Percentiles rank a stretch among this genome's conserved stretches.
Evolutionary conservation across 2,797 vertebrate genomes (phyloP).

Genomic region (Aldrovandia affinis): DNA sequence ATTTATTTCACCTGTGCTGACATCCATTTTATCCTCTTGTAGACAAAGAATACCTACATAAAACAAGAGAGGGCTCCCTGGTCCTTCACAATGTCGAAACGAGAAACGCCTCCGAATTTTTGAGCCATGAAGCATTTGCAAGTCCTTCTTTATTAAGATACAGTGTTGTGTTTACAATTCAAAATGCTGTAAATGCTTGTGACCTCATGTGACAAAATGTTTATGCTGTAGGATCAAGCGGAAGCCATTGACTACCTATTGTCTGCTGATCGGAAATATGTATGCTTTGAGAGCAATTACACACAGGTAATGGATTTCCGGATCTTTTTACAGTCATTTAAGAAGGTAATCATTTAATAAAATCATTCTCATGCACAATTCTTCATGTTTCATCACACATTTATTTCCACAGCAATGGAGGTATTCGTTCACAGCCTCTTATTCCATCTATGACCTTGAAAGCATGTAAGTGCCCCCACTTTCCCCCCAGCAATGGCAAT

Average conservation of each 20-base stretch:
- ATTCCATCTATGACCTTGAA: conserved; percentile 79
- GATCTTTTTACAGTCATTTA: background rate
- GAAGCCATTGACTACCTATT: conserved; percentile 80
- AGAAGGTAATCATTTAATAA: background rate
- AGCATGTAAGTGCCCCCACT: conserved; percentile 67
- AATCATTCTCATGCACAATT: background rate
- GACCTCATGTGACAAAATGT: background rate
- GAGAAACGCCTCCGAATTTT: conserved; percentile 57
- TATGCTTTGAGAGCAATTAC: conserved; percentile 87
- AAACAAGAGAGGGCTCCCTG: conserved; percentile 70
- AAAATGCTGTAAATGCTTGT: background rate
- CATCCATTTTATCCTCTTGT: conserved; percentile 11
- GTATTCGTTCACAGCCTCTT: conserved; percentile 88
- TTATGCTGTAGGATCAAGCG: conserved; percentile 69
- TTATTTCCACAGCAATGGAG: conserved; percentile 82
- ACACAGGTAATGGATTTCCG: conserved; percentile 78
- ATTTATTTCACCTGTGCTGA: background rate
- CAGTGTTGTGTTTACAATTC: background rate
- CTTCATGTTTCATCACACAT: background rate
- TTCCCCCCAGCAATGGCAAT: background rate
- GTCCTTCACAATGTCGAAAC: conserved; percentile 71
- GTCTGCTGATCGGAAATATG: conserved; percentile 83
- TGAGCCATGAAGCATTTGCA: conserved; percentile 80
- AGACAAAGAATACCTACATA: conserved; percentile 89
- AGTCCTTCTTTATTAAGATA: conserved; percentile 40